These are phyloP conservation scores for Aythya baeri DNA, from an alignment of 2,113 vertebrate genomes.

Conservation along the genomic window DNA sequence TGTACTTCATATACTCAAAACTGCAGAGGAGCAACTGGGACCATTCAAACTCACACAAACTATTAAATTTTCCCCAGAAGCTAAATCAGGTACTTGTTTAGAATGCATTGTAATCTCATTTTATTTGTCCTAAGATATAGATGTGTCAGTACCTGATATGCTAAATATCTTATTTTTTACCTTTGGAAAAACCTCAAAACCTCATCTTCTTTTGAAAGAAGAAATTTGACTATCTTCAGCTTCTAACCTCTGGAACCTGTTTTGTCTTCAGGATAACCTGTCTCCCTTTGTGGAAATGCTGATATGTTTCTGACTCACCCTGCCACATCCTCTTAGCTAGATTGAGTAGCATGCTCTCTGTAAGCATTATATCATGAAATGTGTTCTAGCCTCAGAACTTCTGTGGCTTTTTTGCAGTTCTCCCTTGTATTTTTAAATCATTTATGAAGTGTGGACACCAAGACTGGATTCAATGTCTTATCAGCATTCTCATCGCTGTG, in stretches of 20 bases:
- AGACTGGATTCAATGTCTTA: background rate
- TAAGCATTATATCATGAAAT: rapidly evolving
- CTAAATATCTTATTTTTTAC: background rate
- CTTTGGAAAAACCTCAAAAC: background rate
- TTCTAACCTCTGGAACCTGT: background rate
- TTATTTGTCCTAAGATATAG: background rate
- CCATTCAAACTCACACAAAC: background rate
- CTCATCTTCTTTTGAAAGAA: background rate
- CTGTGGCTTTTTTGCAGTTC: background rate
- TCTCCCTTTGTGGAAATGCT: background rate
- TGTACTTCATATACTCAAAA: background rate
- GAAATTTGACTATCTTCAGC: background rate
- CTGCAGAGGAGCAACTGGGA: background rate
- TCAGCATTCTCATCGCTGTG: background rate
- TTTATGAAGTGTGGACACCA: background rate
- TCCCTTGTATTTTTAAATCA: background rate
- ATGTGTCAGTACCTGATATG: background rate
- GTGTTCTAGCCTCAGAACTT: background rate
- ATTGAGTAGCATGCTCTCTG: background rate
- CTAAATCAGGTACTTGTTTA: background rate
- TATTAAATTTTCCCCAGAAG: background rate
- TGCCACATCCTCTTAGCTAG: background rate
- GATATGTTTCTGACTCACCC: background rate
- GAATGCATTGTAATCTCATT: background rate
- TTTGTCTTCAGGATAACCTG: background rate